Evolutionary conservation across 1,140 invertebrate species (phyloP), one percentile per base, ranked within the genome.

Genomic region (Epicauta chinensis): DNA sequence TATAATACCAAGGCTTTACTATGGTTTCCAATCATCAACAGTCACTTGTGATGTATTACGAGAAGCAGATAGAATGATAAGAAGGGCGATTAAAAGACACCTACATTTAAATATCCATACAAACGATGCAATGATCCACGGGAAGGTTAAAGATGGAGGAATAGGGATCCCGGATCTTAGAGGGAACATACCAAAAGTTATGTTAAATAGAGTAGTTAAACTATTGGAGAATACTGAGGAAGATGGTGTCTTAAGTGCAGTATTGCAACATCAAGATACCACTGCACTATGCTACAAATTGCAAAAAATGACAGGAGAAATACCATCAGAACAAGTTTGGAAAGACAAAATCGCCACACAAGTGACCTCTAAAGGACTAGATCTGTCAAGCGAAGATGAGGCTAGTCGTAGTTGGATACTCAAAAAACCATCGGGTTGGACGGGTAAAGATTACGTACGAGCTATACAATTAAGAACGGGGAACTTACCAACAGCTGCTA

Each of bases 391-490:
- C 10, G 39, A 41, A 5, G 39, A 41, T 16, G 15, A 11, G 5
- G 15, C 12, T 11, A 17, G 17, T 16, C 13, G 53, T 2, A 13
- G 10, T 4, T 59, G 57, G 57, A 29, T 59, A 11, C 11, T 43
- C 6, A 7, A 29, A 13, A 43, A 40, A 0, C 53, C 51, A 5
- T 4, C 17, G 3, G 14, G 13, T 13, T 58, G 56, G 56, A 23
- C 39, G 16, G 42, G 40, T 16, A 0, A 13, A 23, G 52, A 58
- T 16, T 55, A 23, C 35, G 41, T 58, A 9, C 2, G 36, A 11
- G 56, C 46, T 10, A 45, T 58, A 17, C 36, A 53, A 3, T 31
- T 56, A 4, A 12, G 52, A 17, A 32, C 31, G 16, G 12, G 16
- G 12, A 10, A 13, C 34, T 34, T 52, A 4, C 52, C 44, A 5